phyloP scores from a whole-genome alignment of 2,888 invertebrate genomes.

The Andrena dorsata region DNA sequence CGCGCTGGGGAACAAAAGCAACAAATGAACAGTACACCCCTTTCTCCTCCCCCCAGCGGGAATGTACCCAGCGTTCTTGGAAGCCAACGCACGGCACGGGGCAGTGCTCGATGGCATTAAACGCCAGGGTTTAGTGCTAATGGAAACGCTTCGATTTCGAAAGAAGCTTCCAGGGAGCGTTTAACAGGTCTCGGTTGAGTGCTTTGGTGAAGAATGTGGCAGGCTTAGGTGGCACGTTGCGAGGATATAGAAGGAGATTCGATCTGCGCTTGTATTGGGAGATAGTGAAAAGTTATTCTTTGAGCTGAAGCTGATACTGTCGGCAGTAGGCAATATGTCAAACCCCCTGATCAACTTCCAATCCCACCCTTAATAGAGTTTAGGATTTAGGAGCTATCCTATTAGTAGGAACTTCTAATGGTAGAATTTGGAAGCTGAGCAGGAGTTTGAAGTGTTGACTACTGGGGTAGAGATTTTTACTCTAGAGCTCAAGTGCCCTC shows the following conservation, averaged over 20 bases:
- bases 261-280: no score
- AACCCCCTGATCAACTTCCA: no score
- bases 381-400: no score
- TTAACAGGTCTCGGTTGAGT: conserved; percentile 8
- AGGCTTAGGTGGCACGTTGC: background rate
- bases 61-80: conserved; percentile 49
- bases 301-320: no score
- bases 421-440: no score
- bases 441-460: no score
- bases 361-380: no score
- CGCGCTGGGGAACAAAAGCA: conserved; percentile 46
- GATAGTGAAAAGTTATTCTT: no score
- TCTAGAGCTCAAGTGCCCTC: no score
- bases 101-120: conserved; percentile 46
- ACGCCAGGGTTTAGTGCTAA: conserved; percentile 54
- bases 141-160: conserved; percentile 40
- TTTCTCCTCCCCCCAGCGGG: conserved; percentile 36
- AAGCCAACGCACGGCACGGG: conserved; percentile 38
- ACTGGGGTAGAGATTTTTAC: no score
- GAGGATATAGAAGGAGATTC: background rate
- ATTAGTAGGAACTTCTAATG: no score
- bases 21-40: conserved; percentile 31
- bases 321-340: no score
- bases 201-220: background rate
- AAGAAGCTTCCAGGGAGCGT: background rate